Conservation (phyloP, 2,888 invertebrate species). For the Agonum fuliginosum region DNA sequence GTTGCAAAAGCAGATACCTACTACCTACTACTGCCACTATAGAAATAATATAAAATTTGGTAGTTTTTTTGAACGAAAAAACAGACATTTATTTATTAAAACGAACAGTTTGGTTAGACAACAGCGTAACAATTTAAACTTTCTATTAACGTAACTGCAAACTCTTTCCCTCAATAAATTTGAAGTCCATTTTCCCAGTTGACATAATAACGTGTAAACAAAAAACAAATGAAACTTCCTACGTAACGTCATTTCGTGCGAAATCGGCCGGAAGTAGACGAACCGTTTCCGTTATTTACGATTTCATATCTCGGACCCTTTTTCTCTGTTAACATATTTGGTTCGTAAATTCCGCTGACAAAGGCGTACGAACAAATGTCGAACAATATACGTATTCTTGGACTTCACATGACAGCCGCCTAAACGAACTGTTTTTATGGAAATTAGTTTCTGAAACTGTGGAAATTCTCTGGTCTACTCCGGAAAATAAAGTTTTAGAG, state of each 20-base stretch:
- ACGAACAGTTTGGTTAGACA: no score
- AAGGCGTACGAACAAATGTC: conserved; percentile 8
- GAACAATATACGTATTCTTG: conserved; percentile 6
- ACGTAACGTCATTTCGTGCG: background rate
- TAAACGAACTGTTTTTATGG: conserved; percentile 33
- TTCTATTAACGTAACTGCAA: no score
- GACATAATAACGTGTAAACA: conserved; percentile 34
- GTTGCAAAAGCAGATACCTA: no score
- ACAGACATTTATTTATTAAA: no score
- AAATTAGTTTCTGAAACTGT: conserved; percentile 21
- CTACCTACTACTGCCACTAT: no score
- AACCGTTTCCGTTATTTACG: conserved; percentile 47
- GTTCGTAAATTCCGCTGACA: conserved; percentile 28
- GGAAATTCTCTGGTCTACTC: conserved; percentile 3
- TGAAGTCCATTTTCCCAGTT: background rate
- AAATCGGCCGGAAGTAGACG: conserved; percentile 6
- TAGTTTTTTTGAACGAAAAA: no score
- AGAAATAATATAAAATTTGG: no score
- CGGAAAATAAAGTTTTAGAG: conserved; percentile 1
- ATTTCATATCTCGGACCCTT: conserved; percentile 53
- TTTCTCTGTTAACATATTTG: conserved; percentile 37
- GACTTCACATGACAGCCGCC: conserved; percentile 13
- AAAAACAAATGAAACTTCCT: conserved; percentile 22
- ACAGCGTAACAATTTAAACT: no score
- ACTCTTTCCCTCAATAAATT: background rate